Percentiles rank a stretch among this genome's conserved stretches.
phyloP scores from a whole-genome alignment of 2,888 invertebrate species.

The Epicampocera succincta region DNA sequence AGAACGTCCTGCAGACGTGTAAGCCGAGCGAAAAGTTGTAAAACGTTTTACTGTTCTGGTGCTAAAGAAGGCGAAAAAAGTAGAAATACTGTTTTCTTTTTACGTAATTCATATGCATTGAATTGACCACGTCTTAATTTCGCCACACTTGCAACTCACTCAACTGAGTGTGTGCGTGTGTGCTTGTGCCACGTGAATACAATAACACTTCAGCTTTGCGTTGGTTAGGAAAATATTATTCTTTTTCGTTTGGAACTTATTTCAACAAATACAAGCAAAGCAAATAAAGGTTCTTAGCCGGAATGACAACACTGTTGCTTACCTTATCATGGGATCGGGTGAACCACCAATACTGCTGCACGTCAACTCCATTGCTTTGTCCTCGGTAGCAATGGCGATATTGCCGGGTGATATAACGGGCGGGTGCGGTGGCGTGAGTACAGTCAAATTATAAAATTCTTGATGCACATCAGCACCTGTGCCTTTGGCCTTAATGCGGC shows the following conservation, averaged over 20 bases:
- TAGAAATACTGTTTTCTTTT: not conserved
- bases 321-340: slow-evolving; percentile 93
- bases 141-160: slow-evolving; percentile 2
- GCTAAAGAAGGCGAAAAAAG: not conserved
- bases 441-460: slow-evolving; percentile 91
- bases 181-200: not conserved
- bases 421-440: slow-evolving; percentile 91
- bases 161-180: not conserved
- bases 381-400: slow-evolving; percentile 91
- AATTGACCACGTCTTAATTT: slow-evolving; percentile 54
- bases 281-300: not conserved
- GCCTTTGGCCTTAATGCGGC: slow-evolving; percentile 91
- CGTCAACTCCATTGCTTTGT: slow-evolving; percentile 87
- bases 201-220: not conserved
- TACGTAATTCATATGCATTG: slow-evolving; percentile 4
- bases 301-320: slow-evolving; percentile 72
- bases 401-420: slow-evolving; percentile 90
- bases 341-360: slow-evolving; percentile 94
- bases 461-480: slow-evolving; percentile 92
- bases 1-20: no score
- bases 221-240: no score
- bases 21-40: not conserved
- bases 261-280: slow-evolving; percentile 4
- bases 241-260: not conserved
- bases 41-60: slow-evolving; percentile 9